Evolutionary conservation across 2,797 vertebrate species (phyloP), one percentile per base, ranked within the genome.

Genomic region (Moxostoma hubbsi): DNA sequence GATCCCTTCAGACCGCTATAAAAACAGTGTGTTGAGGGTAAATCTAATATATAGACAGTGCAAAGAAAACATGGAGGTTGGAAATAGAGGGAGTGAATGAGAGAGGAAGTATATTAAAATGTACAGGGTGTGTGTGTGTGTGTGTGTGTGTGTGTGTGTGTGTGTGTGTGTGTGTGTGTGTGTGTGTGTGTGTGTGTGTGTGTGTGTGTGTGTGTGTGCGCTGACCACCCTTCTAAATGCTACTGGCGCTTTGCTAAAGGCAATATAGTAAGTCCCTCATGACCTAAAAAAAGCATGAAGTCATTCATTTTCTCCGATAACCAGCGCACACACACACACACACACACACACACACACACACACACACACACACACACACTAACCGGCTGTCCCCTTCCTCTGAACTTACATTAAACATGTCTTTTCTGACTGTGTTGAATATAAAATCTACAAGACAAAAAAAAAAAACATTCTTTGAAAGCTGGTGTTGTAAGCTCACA

Each of bases 241-340:
- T 86, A 85, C 85, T 82, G 84, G 65, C 49, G 71, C 81, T 90
- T 89, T 90, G 87, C 84, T 91, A 89, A 92, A 89, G 77, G 86
- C 75, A 86, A 89, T 85, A 83, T 80, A 77, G 77, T 81, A 77
- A 77, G 66, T 83, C 82, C 65, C 75, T 68, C 77, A 62, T 70
- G 71, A 70, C 79, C 81, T 78, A 82, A 87, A 91, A 85, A 75
- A 62, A 81, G 79, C 65, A 81, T 90, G 87, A 92, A 83, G 82
- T 90, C 90, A 93, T 85, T 61, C 47, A 79, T 69, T 10, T 45
- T 67, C 73, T 75, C 8, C 51, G 46, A 66, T 45, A 47, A 80
- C 77, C 51, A 64, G 73, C 73, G 63, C 49, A 77, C 77, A 75
- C 66, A 75, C 69, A 61, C 45, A 70, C 65, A 69, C 24, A 67